Evolutionary conservation across 2,888 invertebrate species (phyloP).

Genomic region (Danaus chrysippus): DNA sequence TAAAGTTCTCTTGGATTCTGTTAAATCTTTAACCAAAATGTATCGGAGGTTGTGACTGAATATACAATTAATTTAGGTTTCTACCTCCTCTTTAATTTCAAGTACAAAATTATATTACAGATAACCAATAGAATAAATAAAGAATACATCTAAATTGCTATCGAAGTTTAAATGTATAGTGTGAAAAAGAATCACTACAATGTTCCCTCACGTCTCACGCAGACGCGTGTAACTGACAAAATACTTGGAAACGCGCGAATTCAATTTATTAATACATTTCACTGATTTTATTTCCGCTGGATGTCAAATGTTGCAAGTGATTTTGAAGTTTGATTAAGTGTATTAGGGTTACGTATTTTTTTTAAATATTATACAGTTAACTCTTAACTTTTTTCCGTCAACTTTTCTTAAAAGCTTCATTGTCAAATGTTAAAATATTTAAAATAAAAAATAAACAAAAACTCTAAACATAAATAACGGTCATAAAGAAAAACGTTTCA

Average conservation of each 20-base stretch:
- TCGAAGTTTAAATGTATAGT: not conserved
- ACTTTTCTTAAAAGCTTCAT: not conserved
- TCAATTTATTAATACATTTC: conserved; percentile 32
- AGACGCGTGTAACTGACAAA: conserved; percentile 38
- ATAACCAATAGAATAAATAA: not conserved
- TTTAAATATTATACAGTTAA: not conserved
- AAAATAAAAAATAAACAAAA: not conserved
- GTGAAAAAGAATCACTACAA: conserved; percentile 22
- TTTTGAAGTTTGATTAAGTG: conserved; percentile 16
- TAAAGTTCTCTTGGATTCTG: too few relatives aligned
- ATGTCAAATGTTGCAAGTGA: conserved; percentile 25
- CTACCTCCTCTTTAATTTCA: too few relatives aligned
- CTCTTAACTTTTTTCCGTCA: not conserved
- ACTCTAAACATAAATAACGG: conserved; percentile 15
- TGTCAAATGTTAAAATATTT: too few relatives aligned
- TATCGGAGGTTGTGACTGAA: too few relatives aligned
- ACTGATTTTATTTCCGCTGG: conserved; percentile 26
- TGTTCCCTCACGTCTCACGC: conserved; percentile 36
- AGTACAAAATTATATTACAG: too few relatives aligned
- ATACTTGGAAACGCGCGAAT: conserved; percentile 33
- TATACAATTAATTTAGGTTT: too few relatives aligned
- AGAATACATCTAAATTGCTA: not conserved
- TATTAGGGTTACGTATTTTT: not conserved
- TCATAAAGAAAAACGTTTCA: conserved; percentile 24
- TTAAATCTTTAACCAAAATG: too few relatives aligned